These are phyloP conservation scores for Parotocinclus haroldoi DNA, from an alignment of 2,797 vertebrate genomes.

Conservation along the genomic window DNA sequence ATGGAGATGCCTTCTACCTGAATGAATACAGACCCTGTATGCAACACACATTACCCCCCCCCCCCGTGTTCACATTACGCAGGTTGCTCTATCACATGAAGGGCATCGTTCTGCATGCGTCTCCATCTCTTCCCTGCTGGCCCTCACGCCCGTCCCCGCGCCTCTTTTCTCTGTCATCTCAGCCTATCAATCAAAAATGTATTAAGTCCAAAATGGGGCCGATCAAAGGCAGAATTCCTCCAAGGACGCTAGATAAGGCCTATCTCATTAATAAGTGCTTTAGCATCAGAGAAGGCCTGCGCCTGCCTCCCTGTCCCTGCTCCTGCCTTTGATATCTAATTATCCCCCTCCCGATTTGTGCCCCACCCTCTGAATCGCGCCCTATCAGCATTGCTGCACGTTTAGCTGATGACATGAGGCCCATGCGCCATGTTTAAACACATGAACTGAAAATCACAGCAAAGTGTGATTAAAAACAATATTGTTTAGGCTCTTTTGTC, in stretches of 20 bases:
- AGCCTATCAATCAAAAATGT: constrained; percentile 96
- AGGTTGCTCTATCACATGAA: constrained; percentile 70
- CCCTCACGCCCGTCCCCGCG: constrained; percentile 50
- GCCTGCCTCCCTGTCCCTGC: constrained; percentile 76
- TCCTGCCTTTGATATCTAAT: constrained; percentile 80
- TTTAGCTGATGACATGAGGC: constrained; percentile 21
- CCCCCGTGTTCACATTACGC: constrained; percentile 54
- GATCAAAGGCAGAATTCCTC: constrained; percentile 94
- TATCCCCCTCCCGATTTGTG: constrained; percentile 72
- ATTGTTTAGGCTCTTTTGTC: too few relatives aligned
- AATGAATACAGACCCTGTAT: constrained; percentile 44
- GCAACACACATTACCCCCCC: constrained; percentile 39
- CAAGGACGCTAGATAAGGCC: constrained; percentile 96
- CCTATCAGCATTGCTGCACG: constrained; percentile 39
- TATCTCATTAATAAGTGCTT: constrained; percentile 95
- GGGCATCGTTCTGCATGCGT: constrained; percentile 68
- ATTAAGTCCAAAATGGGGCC: constrained; percentile 92
- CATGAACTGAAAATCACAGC: not conserved
- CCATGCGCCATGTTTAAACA: not conserved
- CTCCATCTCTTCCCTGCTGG: constrained; percentile 50
- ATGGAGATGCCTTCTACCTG: constrained; percentile 11
- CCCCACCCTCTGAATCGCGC: constrained; percentile 26
- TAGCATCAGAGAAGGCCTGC: constrained; percentile 82
- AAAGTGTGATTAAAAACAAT: not conserved
- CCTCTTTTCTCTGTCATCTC: constrained; percentile 80